Evolutionary conservation across 2,888 invertebrate genomes (phyloP).

Genomic region (Lithophane semibrunnea): DNA sequence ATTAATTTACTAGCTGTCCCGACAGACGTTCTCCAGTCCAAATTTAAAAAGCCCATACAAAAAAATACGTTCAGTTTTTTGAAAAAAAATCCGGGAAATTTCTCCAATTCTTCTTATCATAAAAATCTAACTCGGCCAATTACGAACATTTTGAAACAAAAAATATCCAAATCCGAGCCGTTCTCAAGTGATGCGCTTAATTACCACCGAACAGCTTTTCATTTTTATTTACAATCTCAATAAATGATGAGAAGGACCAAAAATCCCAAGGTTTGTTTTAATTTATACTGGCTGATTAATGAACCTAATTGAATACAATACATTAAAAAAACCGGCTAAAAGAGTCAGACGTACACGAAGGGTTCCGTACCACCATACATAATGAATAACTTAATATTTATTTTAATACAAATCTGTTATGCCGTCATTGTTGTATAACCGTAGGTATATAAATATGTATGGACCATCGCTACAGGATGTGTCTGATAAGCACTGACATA

Average conservation of each 20-base stretch:
- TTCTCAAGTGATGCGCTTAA: background rate
- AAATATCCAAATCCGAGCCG: background rate
- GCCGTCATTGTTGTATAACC: background rate
- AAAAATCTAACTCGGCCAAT: background rate
- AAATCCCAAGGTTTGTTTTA: background rate
- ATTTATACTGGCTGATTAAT: background rate
- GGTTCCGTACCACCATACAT: too few relatives aligned
- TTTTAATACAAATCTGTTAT: background rate
- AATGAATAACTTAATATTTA: background rate
- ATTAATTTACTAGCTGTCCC: background rate
- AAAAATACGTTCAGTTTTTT: background rate
- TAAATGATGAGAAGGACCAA: background rate
- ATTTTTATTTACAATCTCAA: background rate
- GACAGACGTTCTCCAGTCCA: too few relatives aligned
- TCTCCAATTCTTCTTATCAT: background rate
- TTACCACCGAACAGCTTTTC: background rate
- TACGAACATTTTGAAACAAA: background rate
- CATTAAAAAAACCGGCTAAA: too few relatives aligned
- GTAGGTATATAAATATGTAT: background rate
- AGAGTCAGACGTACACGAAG: too few relatives aligned
- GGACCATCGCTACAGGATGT: slow-evolving; percentile 31
- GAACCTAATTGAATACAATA: background rate
- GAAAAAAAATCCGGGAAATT: too few relatives aligned
- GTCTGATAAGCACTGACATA: slow-evolving; percentile 38
- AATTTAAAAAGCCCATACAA: background rate